Evolutionary conservation across 2,113 vertebrate species (phyloP).

Genomic region (Pedionomus torquatus): DNA sequence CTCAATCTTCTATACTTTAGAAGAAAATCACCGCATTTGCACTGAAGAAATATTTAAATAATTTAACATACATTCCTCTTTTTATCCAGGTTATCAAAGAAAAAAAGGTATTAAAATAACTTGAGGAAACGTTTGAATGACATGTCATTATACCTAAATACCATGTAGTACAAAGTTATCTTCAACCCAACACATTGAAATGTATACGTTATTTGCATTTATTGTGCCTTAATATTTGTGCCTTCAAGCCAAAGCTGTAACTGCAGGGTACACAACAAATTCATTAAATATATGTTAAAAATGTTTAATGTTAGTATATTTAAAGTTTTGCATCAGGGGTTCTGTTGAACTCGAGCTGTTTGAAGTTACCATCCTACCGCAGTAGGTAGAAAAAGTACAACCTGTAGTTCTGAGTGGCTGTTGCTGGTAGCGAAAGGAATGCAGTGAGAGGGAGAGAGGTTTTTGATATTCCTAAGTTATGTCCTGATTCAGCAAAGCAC

Average conservation of each 20-base stretch:
- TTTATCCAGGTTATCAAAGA: conserved; percentile 57
- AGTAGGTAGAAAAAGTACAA: neutral
- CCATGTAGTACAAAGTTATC: conserved; percentile 52
- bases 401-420: neutral
- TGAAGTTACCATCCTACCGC: conserved; percentile 54
- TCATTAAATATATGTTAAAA: conserved; percentile 17
- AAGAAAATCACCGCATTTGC: conserved; percentile 25
- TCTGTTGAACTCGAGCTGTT: conserved; percentile 63
- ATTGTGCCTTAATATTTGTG: conserved; percentile 77
- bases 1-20: neutral
- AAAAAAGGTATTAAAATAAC: conserved; percentile 67
- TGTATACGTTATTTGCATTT: conserved; percentile 66
- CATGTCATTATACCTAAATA: conserved; percentile 59
- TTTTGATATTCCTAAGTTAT: neutral
- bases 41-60: conserved; percentile 59
- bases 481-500: conserved; percentile 22
- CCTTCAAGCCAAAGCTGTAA: conserved; percentile 68
- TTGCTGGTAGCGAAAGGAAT: neutral
- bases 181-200: conserved; percentile 61
- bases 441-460: neutral
- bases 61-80: conserved; percentile 56
- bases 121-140: conserved; percentile 59
- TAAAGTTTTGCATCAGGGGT: conserved; percentile 38
- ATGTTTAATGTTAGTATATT: conserved; percentile 6
- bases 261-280: conserved; percentile 55